Evolutionary conservation across 2,888 invertebrate genomes (phyloP).

Genomic region (Serrognathus titanus): DNA sequence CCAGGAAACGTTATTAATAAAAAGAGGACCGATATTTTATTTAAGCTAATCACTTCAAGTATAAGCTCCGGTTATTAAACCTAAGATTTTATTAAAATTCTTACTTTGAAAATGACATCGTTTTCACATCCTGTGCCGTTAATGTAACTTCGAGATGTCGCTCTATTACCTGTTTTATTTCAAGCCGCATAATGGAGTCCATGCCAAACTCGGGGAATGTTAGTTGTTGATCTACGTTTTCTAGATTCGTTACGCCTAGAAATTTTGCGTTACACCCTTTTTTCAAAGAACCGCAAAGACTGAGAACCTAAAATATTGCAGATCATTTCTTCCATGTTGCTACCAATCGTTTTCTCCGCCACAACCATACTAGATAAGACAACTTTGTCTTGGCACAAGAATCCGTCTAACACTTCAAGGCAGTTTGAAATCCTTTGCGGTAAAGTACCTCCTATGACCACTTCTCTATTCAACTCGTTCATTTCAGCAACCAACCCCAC

Average conservation of each 20-base stretch:
- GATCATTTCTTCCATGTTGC: slow-evolving; percentile 62
- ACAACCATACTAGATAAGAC: slow-evolving; percentile 83
- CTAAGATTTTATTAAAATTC: too few relatives aligned
- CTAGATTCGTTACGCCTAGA: slow-evolving; percentile 62
- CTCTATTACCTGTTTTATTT: slow-evolving; percentile 90
- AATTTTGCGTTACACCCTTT: neutral
- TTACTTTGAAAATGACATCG: slow-evolving; percentile 70
- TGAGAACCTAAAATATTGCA: slow-evolving; percentile 63
- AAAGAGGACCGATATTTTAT: too few relatives aligned
- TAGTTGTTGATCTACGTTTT: slow-evolving; percentile 65
- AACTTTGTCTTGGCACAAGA: slow-evolving; percentile 64
- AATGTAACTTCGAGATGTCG: slow-evolving; percentile 84
- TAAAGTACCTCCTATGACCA: slow-evolving; percentile 55
- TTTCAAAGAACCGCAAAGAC: slow-evolving; percentile 53
- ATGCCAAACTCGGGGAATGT: slow-evolving; percentile 89
- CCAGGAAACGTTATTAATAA: too few relatives aligned
- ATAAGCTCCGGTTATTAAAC: too few relatives aligned
- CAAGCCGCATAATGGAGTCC: slow-evolving; percentile 96
- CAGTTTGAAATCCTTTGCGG: slow-evolving; percentile 67
- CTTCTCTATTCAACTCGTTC: slow-evolving; percentile 17
- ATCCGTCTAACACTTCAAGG: slow-evolving; percentile 59
- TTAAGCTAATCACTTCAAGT: too few relatives aligned
- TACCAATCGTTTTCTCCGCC: slow-evolving; percentile 68
- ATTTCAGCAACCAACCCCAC: slow-evolving; percentile 25
- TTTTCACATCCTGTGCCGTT: slow-evolving; percentile 80